These are phyloP conservation scores for Pimephales promelas DNA, from an alignment of 2,113 vertebrate genomes.

Conservation along the genomic window DNA sequence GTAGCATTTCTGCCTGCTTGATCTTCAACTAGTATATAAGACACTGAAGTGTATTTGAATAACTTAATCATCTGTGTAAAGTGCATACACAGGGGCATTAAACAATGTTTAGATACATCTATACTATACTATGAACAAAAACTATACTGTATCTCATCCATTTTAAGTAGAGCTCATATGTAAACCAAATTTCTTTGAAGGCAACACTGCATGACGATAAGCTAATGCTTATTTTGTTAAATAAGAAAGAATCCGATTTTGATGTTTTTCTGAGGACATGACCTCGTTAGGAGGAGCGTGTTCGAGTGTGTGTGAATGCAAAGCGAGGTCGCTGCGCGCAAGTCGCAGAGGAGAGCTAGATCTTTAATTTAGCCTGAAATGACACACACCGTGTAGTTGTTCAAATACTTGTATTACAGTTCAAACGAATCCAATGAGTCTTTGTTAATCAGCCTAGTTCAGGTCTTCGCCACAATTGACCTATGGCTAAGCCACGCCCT, in stretches of 20 bases:
- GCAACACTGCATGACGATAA: conserved; percentile 73
- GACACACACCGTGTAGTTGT: neutral
- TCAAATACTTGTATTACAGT: conserved; percentile 9
- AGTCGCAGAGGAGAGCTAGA: neutral
- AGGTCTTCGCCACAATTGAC: neutral
- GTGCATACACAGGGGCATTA: conserved; percentile 67
- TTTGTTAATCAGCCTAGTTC: neutral
- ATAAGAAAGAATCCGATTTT: conserved; percentile 42
- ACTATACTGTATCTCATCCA: conserved; percentile 60
- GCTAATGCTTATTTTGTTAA: conserved; percentile 68
- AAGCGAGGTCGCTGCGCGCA: conserved; percentile 25
- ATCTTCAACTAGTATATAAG: conserved; percentile 71
- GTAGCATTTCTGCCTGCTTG: conserved; percentile 77
- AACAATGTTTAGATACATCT: conserved; percentile 65
- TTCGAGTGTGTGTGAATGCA: conserved; percentile 58
- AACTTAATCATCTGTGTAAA: conserved; percentile 70
- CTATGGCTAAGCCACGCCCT: too few species aligned
- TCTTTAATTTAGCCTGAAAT: conserved; percentile 21
- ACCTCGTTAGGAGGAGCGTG: conserved; percentile 41
- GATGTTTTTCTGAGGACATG: conserved; percentile 57
- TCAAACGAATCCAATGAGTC: conserved; percentile 15
- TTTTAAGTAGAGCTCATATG: conserved; percentile 71
- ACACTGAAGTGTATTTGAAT: conserved; percentile 72
- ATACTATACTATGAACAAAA: conserved; percentile 66
- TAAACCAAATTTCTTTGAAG: conserved; percentile 69